phyloP scores from a whole-genome alignment of 2,797 vertebrate genomes.

The Acanthopagrus latus region DNA sequence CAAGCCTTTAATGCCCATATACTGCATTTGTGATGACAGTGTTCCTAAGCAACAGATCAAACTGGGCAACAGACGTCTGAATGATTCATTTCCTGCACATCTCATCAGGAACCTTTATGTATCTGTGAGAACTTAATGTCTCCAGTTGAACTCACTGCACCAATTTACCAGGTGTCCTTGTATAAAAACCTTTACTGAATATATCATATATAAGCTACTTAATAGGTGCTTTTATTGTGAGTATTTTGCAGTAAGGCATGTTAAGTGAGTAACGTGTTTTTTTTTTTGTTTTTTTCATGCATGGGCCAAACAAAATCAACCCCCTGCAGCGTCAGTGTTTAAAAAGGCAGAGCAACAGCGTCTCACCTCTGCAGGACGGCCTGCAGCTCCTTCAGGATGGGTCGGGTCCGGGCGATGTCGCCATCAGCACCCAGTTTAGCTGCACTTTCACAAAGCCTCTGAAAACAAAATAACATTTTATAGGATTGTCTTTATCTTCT shows the following conservation, averaged over 20 bases:
- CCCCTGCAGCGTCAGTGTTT: neutral
- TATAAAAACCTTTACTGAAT: neutral
- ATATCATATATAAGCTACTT: too few relatives aligned
- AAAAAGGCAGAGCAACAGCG: neutral
- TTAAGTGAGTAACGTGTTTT: too few relatives aligned
- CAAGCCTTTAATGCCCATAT: constrained; percentile 44
- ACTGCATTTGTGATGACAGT: constrained; percentile 32
- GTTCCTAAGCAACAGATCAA: constrained; percentile 78
- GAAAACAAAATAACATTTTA: constrained; percentile 48
- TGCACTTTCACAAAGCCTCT: constrained; percentile 77
- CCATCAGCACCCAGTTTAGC: constrained; percentile 59
- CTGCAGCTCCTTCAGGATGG: constrained; percentile 83
- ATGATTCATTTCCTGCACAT: constrained; percentile 25
- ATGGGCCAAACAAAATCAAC: too few relatives aligned
- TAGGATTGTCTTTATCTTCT: neutral
- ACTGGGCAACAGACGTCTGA: constrained; percentile 24
- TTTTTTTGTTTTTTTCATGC: too few relatives aligned
- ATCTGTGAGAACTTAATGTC: neutral
- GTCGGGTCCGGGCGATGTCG: constrained; percentile 63
- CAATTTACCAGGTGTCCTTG: neutral
- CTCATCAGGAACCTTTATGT: neutral
- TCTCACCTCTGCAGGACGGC: constrained; percentile 82
- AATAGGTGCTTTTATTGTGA: too few relatives aligned
- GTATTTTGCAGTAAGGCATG: too few relatives aligned
- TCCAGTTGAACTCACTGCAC: neutral